Conservation (phyloP, 2,113 vertebrate genomes). For the Rhegmatorhina hoffmannsi region DNA sequence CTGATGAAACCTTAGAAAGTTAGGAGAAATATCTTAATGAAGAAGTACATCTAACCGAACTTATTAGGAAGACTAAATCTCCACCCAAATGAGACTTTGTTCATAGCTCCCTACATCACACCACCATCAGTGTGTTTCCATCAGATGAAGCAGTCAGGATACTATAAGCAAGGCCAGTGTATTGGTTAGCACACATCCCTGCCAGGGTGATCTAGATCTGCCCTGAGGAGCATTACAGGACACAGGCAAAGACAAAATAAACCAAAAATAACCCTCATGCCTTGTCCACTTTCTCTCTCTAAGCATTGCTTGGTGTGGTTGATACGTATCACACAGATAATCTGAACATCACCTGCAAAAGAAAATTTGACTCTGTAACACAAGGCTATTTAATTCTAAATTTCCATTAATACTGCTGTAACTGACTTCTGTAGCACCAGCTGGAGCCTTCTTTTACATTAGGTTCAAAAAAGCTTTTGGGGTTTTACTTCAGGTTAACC, state of each 20-base stretch:
- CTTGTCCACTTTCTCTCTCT: not conserved
- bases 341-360: not conserved
- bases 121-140: not conserved
- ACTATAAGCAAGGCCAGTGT: not conserved
- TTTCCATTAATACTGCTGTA: not conserved
- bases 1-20: not conserved
- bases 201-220: not conserved
- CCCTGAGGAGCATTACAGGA: not conserved
- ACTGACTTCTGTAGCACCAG: not conserved
- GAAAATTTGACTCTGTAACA: not conserved
- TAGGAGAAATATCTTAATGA: not conserved
- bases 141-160: accelerated
- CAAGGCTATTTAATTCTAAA: not conserved
- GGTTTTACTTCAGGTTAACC: conserved; percentile 17
- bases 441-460: not conserved
- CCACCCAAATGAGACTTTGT: not conserved
- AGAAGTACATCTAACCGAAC: not conserved
- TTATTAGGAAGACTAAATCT: not conserved
- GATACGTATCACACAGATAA: not conserved
- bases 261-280: not conserved
- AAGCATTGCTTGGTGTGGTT: not conserved
- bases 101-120: not conserved
- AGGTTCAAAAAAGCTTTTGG: not conserved
- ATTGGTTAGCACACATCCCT: not conserved
- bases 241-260: not conserved